Evolutionary conservation across 2,113 vertebrate genomes (phyloP), one percentile per base, ranked within the genome.

Genomic region (Chaenogobius annularis): DNA sequence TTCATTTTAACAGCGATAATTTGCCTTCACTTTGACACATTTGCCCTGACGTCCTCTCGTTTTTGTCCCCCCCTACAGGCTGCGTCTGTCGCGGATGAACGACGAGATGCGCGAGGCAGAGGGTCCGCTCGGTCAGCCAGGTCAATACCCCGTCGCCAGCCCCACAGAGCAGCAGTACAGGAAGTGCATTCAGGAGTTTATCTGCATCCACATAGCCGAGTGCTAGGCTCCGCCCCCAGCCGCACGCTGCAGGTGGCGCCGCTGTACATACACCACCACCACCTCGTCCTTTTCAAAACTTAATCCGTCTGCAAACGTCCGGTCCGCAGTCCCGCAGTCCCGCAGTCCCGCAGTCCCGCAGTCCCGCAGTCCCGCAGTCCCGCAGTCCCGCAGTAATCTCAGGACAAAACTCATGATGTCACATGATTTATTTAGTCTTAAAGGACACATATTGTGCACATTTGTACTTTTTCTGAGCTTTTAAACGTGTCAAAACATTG

Each of bases 91-190:
- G 7, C 92, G 96, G 66, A 99, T 99, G 98, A 98, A 98, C 0
- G 98, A 99, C 86, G 98, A 99, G 85, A 99, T 99, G 98, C 89
- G 97, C 0, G 98, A 98, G 89, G 95, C 96, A 0, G 98, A 99
- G 86, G 97, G 96, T 0, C 93, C 95, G 0, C 92, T 96, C 0
- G 96, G 96, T 68, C 96, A 97, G 72, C 95, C 95, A 85, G 96
- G 95, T 90, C 93, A 96, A 88, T 95, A 97, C 80, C 92, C 94
- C 48, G 94, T 86, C 91, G 95, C 94, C 94, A 98, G 97, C 89
- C 96, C 97, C 75, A 99, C 96, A 3, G 97, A 98, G 88, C 96
- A 95, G 82, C 97, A 99, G 94, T 99, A 97, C 93, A 95, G 94
- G 88, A 95, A 93, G 79, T 98, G 97, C 92, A 97, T 99, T 87